phyloP scores from a whole-genome alignment of 1,140 invertebrate species.

The Cydia amplana region DNA sequence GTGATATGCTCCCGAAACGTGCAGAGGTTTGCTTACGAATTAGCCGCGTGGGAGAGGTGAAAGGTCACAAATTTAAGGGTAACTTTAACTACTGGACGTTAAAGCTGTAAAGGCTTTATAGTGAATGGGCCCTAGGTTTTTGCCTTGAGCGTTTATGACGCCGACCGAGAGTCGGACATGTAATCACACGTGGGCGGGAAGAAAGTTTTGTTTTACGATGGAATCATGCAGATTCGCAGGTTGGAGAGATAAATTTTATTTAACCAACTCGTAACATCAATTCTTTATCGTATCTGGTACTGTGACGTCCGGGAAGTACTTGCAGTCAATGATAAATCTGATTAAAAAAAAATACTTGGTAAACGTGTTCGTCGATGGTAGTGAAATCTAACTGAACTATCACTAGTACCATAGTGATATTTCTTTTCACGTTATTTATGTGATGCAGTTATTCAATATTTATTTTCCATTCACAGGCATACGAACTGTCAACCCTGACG shows the following conservation, averaged over 20 bases:
- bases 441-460: slow-evolving; percentile 48
- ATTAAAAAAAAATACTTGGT: neutral
- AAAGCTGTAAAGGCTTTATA: neutral
- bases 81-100: slow-evolving; percentile 34
- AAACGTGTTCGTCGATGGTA: neutral
- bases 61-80: slow-evolving; percentile 56
- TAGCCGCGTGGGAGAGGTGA: slow-evolving; percentile 75
- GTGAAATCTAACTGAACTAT: neutral
- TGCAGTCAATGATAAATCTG: neutral
- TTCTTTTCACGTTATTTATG: slow-evolving; percentile 23
- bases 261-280: slow-evolving; percentile 23
- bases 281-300: slow-evolving; percentile 19
- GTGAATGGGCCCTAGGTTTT: neutral
- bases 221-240: slow-evolving; percentile 27
- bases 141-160: slow-evolving; percentile 9
- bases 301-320: slow-evolving; percentile 3
- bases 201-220: slow-evolving; percentile 32
- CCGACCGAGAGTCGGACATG: slow-evolving; percentile 11
- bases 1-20: slow-evolving; percentile 69
- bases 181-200: slow-evolving; percentile 31
- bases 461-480: slow-evolving; percentile 86
- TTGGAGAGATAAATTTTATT: slow-evolving; percentile 21
- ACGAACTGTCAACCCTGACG: slow-evolving; percentile 98
- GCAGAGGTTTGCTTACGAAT: slow-evolving; percentile 63
- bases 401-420: too few relatives aligned